phyloP scores from a whole-genome alignment of 64 coral and sea anemone species.

The Cladopsammia gracilis region DNA sequence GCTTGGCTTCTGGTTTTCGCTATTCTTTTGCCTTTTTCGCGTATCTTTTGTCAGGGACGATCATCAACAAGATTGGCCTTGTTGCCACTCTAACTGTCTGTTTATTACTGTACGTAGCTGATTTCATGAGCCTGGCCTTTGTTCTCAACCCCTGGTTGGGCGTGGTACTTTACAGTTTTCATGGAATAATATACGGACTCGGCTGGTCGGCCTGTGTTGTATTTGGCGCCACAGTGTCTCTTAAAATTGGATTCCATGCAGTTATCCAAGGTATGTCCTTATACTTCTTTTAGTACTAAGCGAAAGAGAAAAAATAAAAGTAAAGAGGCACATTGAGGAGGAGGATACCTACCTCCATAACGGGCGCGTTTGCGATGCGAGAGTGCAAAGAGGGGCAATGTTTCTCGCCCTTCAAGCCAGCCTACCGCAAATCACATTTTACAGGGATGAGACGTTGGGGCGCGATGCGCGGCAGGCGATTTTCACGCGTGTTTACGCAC shows the following conservation, averaged over 20 bases:
- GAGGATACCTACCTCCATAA: too few relatives aligned
- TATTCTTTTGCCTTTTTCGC: conserved; percentile 10
- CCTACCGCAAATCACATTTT: too few relatives aligned
- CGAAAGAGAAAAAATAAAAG: too few relatives aligned
- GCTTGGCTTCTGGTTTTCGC: conserved; percentile 52
- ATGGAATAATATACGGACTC: conserved; percentile 51
- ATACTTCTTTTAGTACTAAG: not conserved
- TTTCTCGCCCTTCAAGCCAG: too few relatives aligned
- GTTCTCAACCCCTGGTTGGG: conserved; percentile 29
- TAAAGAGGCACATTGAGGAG: too few relatives aligned
- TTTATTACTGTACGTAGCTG: conserved; percentile 19
- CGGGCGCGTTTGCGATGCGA: too few relatives aligned
- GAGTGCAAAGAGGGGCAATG: too few relatives aligned
- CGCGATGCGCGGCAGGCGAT: too few relatives aligned
- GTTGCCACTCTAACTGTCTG: conserved; percentile 9
- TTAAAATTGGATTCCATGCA: not conserved
- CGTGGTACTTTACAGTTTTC: conserved; percentile 32
- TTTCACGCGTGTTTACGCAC: too few relatives aligned
- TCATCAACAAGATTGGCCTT: conserved; percentile 47
- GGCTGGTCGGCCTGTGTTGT: conserved; percentile 62
- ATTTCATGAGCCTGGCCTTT: conserved; percentile 39
- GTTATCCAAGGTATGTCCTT: not conserved
- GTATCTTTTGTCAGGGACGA: conserved; percentile 23
- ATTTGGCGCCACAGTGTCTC: conserved; percentile 23
- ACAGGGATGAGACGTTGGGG: too few relatives aligned